A percentile compares a stretch with the other conserved stretches of the same genome.
These are phyloP conservation scores for Sebastes steindachneri DNA, from an alignment of 2,797 vertebrate genomes.

Conservation along the genomic window DNA sequence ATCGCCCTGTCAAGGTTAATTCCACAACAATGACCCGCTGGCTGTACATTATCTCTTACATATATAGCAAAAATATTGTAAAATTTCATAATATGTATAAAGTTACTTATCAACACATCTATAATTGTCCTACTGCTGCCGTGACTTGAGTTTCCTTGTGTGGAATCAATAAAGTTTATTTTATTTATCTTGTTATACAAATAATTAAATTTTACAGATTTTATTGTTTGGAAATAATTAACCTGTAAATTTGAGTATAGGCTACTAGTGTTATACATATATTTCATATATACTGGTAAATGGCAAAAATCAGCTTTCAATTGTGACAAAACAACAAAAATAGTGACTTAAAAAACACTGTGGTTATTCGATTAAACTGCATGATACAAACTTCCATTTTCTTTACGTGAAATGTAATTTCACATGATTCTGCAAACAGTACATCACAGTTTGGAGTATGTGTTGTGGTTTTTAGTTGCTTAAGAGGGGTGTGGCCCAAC, in stretches of 20 bases:
- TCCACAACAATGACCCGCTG: too few relatives aligned
- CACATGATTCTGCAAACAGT: neutral
- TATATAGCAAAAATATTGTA: neutral
- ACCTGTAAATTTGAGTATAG: neutral
- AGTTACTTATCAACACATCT: neutral
- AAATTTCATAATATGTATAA: neutral
- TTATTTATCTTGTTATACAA: neutral
- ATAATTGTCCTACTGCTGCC: neutral
- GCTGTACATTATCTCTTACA: too few relatives aligned
- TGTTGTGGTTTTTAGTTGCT: slow-evolving; percentile 24
- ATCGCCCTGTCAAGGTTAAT: too few relatives aligned
- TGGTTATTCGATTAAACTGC: neutral
- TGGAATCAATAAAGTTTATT: neutral
- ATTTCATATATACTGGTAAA: neutral
- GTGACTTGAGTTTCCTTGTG: neutral
- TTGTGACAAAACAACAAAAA: neutral
- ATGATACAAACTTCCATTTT: neutral
- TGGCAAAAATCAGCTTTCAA: neutral
- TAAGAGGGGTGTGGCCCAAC: slow-evolving; percentile 5
- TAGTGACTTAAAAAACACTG: neutral
- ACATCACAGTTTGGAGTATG: neutral
- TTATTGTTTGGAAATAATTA: neutral
- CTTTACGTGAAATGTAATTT: neutral
- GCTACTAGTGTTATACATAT: neutral
- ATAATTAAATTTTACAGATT: neutral